These are phyloP conservation scores for Rotaria macrura DNA, from an alignment of 2,888 invertebrate genomes.

Conservation along the genomic window DNA sequence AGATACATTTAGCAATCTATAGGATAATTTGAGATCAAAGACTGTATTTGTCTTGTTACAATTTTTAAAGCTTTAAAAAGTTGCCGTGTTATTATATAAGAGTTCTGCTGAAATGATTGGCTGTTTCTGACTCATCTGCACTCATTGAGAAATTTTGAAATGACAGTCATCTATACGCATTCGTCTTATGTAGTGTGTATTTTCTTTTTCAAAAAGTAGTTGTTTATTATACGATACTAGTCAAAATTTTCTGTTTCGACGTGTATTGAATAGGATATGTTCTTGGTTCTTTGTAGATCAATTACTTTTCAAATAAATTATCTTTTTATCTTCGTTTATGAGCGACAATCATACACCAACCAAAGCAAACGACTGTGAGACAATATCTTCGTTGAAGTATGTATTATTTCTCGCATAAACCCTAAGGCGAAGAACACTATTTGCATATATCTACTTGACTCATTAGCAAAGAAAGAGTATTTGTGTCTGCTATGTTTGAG, in stretches of 20 bases:
- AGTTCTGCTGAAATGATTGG: neutral
- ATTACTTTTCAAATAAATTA: neutral
- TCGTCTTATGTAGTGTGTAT: neutral
- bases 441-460: neutral
- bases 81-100: neutral
- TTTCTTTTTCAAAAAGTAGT: neutral
- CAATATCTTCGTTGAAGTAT: neutral
- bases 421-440: too few species aligned
- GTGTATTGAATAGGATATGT: neutral
- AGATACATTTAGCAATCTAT: too few species aligned
- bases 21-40: neutral
- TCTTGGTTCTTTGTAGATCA: too few species aligned
- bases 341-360: neutral
- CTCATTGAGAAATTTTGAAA: neutral
- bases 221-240: neutral
- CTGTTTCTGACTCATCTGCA: neutral
- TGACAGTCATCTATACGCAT: neutral
- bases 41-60: neutral
- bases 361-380: neutral
- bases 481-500: too few species aligned
- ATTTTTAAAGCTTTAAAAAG: neutral
- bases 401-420: neutral
- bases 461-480: neutral
- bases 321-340: neutral
- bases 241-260: too few species aligned